Conservation (phyloP, 2,888 invertebrate genomes). For the Apodemia duryi region DNA sequence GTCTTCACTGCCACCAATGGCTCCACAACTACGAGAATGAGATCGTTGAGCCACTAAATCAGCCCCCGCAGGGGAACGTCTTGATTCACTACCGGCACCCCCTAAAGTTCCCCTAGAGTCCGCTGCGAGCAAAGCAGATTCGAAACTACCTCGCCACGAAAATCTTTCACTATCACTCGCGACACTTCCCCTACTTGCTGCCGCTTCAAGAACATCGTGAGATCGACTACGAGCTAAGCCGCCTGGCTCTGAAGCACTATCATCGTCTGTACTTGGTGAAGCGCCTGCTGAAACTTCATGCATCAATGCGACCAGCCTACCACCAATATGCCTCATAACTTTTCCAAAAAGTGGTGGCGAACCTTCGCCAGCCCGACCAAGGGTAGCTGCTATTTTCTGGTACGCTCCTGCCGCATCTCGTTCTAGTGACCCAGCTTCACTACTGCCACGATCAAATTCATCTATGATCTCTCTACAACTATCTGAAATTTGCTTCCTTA, state of each 20-base stretch:
- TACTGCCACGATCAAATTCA: constrained; percentile 88
- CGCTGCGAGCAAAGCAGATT: constrained; percentile 92
- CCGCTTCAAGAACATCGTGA: constrained; percentile 87
- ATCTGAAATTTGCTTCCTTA: constrained; percentile 92
- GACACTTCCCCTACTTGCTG: constrained; percentile 80
- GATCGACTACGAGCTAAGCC: constrained; percentile 88
- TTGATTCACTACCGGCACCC: constrained; percentile 86
- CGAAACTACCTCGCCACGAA: constrained; percentile 95
- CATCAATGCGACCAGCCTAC: constrained; percentile 92
- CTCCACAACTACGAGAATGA: constrained; percentile 90
- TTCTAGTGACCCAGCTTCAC: constrained; percentile 80
- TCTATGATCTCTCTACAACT: constrained; percentile 93
- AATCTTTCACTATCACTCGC: constrained; percentile 93
- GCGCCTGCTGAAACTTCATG: constrained; percentile 92
- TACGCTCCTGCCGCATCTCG: constrained; percentile 93
- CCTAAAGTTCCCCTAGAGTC: constrained; percentile 90
- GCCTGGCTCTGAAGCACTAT: constrained; percentile 84
- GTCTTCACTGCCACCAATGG: constrained; percentile 86
- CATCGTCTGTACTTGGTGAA: constrained; percentile 86
- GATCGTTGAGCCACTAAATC: constrained; percentile 88
- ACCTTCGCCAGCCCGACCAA: constrained; percentile 84
- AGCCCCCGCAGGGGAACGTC: constrained; percentile 90
- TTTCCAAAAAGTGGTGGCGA: constrained; percentile 93
- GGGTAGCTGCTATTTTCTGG: constrained; percentile 89
- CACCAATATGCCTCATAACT: constrained; percentile 95